Evolutionary conservation across 2,113 vertebrate genomes (phyloP).

Genomic region (Neodon shergylaensis): DNA sequence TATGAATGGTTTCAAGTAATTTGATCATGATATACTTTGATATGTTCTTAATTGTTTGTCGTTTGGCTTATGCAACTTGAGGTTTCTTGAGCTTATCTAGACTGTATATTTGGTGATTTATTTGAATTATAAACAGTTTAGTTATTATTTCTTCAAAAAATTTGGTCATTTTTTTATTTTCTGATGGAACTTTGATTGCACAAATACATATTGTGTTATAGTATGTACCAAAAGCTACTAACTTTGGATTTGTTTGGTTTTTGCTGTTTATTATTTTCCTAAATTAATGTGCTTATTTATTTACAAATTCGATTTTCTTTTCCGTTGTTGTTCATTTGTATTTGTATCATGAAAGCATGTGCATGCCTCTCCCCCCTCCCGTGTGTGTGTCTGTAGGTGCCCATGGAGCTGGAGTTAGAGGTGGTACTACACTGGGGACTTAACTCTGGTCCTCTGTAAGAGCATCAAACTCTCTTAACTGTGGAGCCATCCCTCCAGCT

Average conservation of each 20-base stretch:
- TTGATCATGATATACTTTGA: neutral
- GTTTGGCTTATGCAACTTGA: neutral
- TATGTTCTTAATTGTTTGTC: neutral
- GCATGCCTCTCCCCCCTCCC: too few relatives aligned
- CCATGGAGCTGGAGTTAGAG: neutral
- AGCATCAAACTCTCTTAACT: neutral
- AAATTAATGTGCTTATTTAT: neutral
- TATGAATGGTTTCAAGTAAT: slow-evolving; percentile 4
- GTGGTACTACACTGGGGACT: neutral
- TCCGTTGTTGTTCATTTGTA: neutral
- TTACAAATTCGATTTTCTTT: neutral
- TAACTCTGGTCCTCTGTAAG: neutral
- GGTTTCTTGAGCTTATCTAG: neutral
- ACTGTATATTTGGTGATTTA: neutral
- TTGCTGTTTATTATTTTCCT: neutral
- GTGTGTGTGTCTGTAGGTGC: neutral
- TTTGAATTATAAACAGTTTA: slow-evolving; percentile 41
- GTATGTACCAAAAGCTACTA: neutral
- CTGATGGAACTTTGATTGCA: neutral
- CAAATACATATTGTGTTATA: slow-evolving; percentile 19
- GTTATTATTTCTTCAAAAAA: neutral
- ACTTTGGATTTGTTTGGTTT: neutral
- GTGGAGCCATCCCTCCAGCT: too few relatives aligned
- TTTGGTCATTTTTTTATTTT: neutral
- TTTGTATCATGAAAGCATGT: too few relatives aligned